Evolutionary conservation across 1,140 invertebrate species (phyloP), one percentile per base, ranked within the genome.

Genomic region (Scaptomyza graminum): DNA sequence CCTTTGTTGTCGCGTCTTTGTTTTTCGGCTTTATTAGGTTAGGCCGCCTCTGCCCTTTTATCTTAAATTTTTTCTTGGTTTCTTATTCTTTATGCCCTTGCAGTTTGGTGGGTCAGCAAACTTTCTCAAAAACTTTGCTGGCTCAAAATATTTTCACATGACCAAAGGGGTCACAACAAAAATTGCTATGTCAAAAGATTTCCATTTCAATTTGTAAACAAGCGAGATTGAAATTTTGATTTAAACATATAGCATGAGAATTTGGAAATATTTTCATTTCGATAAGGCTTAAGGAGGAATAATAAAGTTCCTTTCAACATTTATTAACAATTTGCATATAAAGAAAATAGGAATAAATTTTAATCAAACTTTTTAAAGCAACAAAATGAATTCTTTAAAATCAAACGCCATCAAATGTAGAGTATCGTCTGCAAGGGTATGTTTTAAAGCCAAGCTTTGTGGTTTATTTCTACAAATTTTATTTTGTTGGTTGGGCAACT

Each of bases 21-120:
- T 87, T 87, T 87, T 88, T 83, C 79, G 73, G 83, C 83, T 83
- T 88, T 88, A 88, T 88, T 88, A 88, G 83, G 83, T 88, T 88
- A 83, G 83, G 75, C 59, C 74, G 64, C 54, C 54, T 66, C 54
- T 52, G 68, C 62, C 64, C 54, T 54, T 61, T 49, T 31, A 5
- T 34, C 31, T 47, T n/a, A 25, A 0, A 41, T 41, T 41, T n/a
- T 39, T 39, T 3, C n/a, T n/a, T 2, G 28, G 28, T 34, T 34
- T 34, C 31, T 34, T 34, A 9, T 34, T 41, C 37, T 41, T n/a
- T 6, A 50, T 73, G 62, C 64, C 25, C 70, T 71, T 54, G 39
- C 15, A 25, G 37, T 18, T n/a, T n/a, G n/a, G 34, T 41, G 46
- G 55, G 37, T 56, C 62, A 51, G 41, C 7, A 22, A 59, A 57